Conservation (phyloP, 2,113 vertebrate genomes). For the Corythornis vintsioides region DNA sequence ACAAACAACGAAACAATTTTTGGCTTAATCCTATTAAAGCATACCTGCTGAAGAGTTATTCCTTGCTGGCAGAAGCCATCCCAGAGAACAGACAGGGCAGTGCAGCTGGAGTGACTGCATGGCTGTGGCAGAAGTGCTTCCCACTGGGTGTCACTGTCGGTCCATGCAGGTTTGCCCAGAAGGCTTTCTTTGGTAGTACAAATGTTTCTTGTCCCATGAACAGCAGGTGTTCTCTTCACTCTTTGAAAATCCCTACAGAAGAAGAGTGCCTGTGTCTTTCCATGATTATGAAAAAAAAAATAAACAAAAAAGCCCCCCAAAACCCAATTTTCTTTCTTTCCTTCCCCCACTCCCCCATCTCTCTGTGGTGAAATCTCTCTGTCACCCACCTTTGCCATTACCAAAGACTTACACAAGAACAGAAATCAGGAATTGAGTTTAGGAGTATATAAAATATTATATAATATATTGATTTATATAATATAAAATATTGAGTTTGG, state of each 20-base stretch:
- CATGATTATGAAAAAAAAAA: constrained; percentile 36
- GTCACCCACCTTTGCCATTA: not conserved
- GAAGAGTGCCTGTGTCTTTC: constrained; percentile 44
- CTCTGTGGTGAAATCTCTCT: not conserved
- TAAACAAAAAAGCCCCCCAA: no score
- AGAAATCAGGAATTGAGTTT: not conserved
- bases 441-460: not conserved
- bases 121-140: not conserved
- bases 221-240: constrained; percentile 46
- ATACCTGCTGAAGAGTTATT: not conserved
- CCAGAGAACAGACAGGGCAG: not conserved
- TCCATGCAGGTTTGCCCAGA: not conserved
- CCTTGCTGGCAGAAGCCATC: not conserved
- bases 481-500: no score
- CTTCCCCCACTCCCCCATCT: fast-evolving
- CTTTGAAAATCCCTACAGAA: constrained; percentile 72
- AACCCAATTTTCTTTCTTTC: not conserved
- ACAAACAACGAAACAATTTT: not conserved
- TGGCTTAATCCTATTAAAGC: not conserved
- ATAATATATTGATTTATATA: no score
- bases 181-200: not conserved
- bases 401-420: not conserved
- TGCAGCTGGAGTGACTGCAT: not conserved
- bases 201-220: constrained; percentile 47
- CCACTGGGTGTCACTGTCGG: constrained; percentile 75